Base-by-base conservation (phyloP, 2,797 vertebrate genomes). In the Sebastes hubbsi region DNA sequence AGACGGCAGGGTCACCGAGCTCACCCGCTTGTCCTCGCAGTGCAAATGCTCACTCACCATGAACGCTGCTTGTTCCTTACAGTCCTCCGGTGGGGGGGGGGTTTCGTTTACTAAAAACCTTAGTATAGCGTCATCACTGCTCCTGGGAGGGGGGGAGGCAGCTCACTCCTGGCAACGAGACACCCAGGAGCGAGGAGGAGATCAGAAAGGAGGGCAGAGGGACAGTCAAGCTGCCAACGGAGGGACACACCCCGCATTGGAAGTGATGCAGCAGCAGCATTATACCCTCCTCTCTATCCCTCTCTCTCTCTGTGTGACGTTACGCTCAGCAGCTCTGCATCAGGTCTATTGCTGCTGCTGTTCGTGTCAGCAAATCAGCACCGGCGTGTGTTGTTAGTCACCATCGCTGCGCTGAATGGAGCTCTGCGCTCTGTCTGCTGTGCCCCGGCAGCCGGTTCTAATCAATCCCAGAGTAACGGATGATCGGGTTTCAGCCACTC, bases 31-130 rank as follows among this genome's bases (percentile, higher is more conserved):
- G 34, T 72, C 77, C 72, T 70, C 68, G 10, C 62, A 9, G n/a
- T 2, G 70, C 38, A 16, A 77, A 84, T 55, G 85, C 84, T 90
- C 87, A 91, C 96, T 96, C 94, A 97, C 96, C 96, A 96, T 96
- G 96, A 96, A 96, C 88, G 95, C 96, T 93, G 95, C 90, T 14
- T 14, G 87, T 93, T 94, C 91, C 88, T 94, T 72, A 90, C 85
- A 83, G 89, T 94, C 91, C 92, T 92, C 93, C 84, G 56, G 87
- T 78, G 81, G 81, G 71, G 81, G 81, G 71, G 66, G 78, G 38
- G 38, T 42, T 72, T 87, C 0, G 49, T 84, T 75, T 81, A 74
- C 42, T 46, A 87, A 84, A 90, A 90, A 81, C 80, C 82, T 85
- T 89, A 93, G 8, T 0, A 0, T 72, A 85, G 78, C 88, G 72